Evolutionary conservation across 2,888 invertebrate species (phyloP).

Genomic region (Cephus rjabovi): DNA sequence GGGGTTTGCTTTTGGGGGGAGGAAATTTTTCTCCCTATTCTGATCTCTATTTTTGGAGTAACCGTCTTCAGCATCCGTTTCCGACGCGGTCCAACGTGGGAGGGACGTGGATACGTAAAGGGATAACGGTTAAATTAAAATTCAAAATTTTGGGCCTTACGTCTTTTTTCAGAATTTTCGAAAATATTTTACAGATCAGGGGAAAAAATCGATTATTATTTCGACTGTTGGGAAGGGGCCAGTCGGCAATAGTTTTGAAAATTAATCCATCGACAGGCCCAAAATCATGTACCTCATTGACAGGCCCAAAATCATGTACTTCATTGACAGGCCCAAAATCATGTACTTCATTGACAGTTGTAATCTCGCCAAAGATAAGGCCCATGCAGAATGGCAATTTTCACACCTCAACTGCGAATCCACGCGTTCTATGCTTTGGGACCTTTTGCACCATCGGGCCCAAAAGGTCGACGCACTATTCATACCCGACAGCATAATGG

Average conservation of each 20-base stretch:
- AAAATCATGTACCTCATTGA: not conserved
- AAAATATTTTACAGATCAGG: not conserved
- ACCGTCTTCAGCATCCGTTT: conserved; percentile 2
- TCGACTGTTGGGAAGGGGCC: too few relatives aligned
- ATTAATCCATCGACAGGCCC: not conserved
- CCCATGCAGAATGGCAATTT: not conserved
- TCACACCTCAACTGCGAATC: not conserved
- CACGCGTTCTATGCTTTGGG: not conserved
- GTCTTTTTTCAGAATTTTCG: not conserved
- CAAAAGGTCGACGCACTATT: conserved; percentile 11
- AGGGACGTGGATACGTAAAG: not conserved
- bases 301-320: too few relatives aligned
- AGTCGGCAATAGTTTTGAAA: too few relatives aligned
- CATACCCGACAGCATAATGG: conserved; percentile 13
- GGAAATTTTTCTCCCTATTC: not conserved
- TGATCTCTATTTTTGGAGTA: conserved; percentile 1
- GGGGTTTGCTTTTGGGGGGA: not conserved
- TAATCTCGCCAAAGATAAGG: not conserved
- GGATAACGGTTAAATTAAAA: not conserved
- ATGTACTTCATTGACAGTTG: too few relatives aligned
- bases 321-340: too few relatives aligned
- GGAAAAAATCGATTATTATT: too few relatives aligned
- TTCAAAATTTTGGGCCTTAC: not conserved
- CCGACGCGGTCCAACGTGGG: not conserved
- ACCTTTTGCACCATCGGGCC: not conserved